Evolutionary conservation across 2,113 vertebrate genomes (phyloP), one percentile per base, ranked within the genome.

Genomic region (Gasterosteus nipponicus): DNA sequence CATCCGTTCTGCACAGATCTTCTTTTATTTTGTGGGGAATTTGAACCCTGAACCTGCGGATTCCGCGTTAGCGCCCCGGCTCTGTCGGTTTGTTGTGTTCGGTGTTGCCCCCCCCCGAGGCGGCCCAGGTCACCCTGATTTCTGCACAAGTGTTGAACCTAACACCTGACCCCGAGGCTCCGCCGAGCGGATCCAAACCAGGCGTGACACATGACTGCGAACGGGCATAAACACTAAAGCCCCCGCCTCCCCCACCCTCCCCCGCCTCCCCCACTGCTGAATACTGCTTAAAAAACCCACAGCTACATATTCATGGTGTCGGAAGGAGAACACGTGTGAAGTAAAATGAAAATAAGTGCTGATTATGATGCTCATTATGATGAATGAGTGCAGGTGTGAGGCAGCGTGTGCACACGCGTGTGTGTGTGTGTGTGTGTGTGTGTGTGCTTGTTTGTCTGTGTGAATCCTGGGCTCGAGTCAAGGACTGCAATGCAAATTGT

Each of bases 161-260:
- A 91, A 90, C 91, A 91, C 91, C 91, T 92, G 88, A 91, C 91
- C 91, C 88, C 35, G 75, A 86, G 91, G 91, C 91, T 77, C 64
- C 51, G 67, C 65, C 29, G 46, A 15, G 10, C 4, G 86, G 84
- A 90, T 83, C 77, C 84, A 90, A 88, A 92, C 70, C 59, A 16
- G 35, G 86, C 56, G 44, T 91, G 89, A 92, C 91, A 91, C 88
- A 73, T 63, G 82, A 77, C 78, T 81, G 75, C 85, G 81, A 85
- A 87, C 69, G 57, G 88, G 87, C 81, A 84, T 72, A 90, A 91
- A 83, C 84, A 75, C 77, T 47, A 12, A 77, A 16, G 5, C 62
- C 3, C 1, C 38, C 14, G 47, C 39, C 29, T 15, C 10, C 33
- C 4, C 44, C 26, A 26, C 22, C 22, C 22, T 26, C 35, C 33